Conservation (phyloP, 92 coral and sea anemone species). For the Galaxea fascicularis region DNA sequence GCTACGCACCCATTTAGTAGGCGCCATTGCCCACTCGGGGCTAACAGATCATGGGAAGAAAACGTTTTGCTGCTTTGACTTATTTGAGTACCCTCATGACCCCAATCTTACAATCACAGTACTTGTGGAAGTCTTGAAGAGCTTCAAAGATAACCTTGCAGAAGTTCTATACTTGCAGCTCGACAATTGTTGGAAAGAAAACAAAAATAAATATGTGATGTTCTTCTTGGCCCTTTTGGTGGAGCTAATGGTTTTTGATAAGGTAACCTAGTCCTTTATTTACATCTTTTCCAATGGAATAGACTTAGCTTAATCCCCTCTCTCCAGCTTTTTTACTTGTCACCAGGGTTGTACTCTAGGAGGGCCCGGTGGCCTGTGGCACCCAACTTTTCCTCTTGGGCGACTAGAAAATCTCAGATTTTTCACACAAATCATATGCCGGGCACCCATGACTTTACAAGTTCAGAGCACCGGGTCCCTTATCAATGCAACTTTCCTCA, state of each 20-base stretch:
- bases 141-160: constrained; percentile 16
- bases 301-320: constrained; percentile 16
- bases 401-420: too few relatives aligned
- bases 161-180: constrained; percentile 15
- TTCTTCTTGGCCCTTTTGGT: constrained; percentile 31
- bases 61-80: constrained; percentile 29
- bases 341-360: too few relatives aligned
- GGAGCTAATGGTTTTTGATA: constrained; percentile 16
- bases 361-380: too few relatives aligned
- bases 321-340: background rate
- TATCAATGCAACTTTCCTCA: too few relatives aligned
- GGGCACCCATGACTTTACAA: too few relatives aligned
- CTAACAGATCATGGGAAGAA: constrained; percentile 37
- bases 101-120: constrained; percentile 29
- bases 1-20: constrained; percentile 44
- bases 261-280: background rate
- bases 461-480: too few relatives aligned
- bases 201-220: constrained; percentile 41
- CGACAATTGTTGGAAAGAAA: constrained; percentile 41
- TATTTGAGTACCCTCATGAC: constrained; percentile 44
- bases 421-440: too few relatives aligned
- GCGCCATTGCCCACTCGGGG: constrained; percentile 53
- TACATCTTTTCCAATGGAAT: background rate
- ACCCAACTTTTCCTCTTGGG: too few relatives aligned
- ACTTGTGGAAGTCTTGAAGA: constrained; percentile 14